Base-by-base conservation (phyloP, 2,888 invertebrate genomes). In the Vannuccia rotundouncinata region DNA sequence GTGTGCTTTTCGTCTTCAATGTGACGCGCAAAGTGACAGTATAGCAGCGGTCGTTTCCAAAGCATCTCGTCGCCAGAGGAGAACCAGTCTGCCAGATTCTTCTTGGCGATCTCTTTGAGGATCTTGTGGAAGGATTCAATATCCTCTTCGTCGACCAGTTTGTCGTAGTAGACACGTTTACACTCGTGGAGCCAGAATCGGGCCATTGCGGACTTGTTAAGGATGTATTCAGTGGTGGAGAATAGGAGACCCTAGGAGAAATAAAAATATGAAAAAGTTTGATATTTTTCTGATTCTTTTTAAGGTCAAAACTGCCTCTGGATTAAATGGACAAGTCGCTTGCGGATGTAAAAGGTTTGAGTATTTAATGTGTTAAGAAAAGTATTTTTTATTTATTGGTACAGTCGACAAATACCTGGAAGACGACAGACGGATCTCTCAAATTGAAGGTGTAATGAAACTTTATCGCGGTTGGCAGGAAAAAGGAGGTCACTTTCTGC, bases 361-460 rank as follows among this genome's bases (percentile, higher is more conserved):
- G n/a, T n/a, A n/a, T n/a, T n/a, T n/a, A n/a, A n/a, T n/a, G n/a
- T n/a, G n/a, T n/a, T n/a, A n/a, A n/a, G n/a, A n/a, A n/a, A n/a
- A n/a, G n/a, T n/a, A n/a, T n/a, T n/a, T n/a, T n/a, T n/a, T n/a
- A n/a, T n/a, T n/a, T n/a, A n/a, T n/a, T n/a, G n/a, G n/a, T n/a
- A n/a, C n/a, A n/a, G n/a, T n/a, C n/a, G n/a, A 74, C 29, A 1
- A 5, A 66, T 89, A 93, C 94, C 92, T 95, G 94, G 87, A 96
- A 97, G 80, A 96, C 92, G 87, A 95, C 96, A 0, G 95, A 95
- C 80, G 97, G 91, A 88, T 97, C 97, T 81, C 97, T 90, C 81
- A 97, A 90, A 89, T 97, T 97, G 88, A 97, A 97, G 84, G 95
- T 92, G 85, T 97, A 97, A 88, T 97, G 97, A 85, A 95, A 97